Conservation (phyloP, 2,797 vertebrate species). For the Myotis daubentonii region DNA sequence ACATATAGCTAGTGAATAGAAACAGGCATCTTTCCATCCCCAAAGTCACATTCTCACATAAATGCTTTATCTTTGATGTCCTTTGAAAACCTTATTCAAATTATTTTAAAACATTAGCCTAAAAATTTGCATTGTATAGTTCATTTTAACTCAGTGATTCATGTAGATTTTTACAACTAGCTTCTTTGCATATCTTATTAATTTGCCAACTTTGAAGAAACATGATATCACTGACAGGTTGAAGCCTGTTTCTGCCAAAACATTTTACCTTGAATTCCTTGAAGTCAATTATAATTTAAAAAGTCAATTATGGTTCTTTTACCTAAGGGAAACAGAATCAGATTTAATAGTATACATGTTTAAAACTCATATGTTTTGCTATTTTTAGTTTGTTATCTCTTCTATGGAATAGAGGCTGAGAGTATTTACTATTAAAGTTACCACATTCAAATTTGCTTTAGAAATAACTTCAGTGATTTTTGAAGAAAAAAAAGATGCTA, state of each 20-base stretch:
- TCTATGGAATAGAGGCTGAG: constrained; percentile 46
- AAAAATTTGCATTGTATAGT: constrained; percentile 46
- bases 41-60: constrained; percentile 27
- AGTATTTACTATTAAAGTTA: constrained; percentile 30
- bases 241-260: background rate
- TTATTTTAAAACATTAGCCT: constrained; percentile 44
- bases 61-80: constrained; percentile 33
- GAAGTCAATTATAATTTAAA: constrained; percentile 25
- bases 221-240: background rate
- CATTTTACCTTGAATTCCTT: constrained; percentile 9
- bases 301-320: constrained; percentile 12
- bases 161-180: constrained; percentile 22
- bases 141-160: constrained; percentile 33
- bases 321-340: constrained; percentile 8
- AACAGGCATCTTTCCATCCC: constrained; percentile 33
- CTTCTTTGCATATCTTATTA: constrained; percentile 61
- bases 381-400: background rate
- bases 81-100: constrained; percentile 53
- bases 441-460: constrained; percentile 31
- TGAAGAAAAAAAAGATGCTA: constrained; percentile 32
- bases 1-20: background rate
- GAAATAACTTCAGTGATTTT: background rate
- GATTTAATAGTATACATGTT: background rate
- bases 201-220: constrained; percentile 27
- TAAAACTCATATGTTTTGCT: background rate